Evolutionary conservation across 2,888 invertebrate genomes (phyloP), one percentile per base, ranked within the genome.

Genomic region (Coleophora deauratella): DNA sequence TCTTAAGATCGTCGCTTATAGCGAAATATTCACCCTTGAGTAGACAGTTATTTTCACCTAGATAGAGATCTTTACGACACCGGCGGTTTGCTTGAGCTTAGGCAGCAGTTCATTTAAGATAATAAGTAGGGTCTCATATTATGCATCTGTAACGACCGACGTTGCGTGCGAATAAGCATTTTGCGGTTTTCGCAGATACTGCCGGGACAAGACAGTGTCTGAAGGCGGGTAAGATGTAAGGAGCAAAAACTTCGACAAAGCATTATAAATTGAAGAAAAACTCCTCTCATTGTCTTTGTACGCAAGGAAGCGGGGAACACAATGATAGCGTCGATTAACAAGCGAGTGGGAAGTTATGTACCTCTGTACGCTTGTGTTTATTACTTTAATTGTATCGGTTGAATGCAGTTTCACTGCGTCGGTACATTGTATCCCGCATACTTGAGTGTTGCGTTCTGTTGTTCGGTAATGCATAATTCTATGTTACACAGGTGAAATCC

Each of bases 381-480:
- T 76, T 72, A 72, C 72, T 73, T 73, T 77, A 81, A 78, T 82
- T 78, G 76, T 78, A 76, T 73, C 75, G 72, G 63, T 65, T 71
- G 64, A 71, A 72, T 72, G 72, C 72, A 72, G 77, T 77, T 79
- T 74, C 75, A 73, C 73, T 72, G 64, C 61, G 61, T 57, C 54
- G 55, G 66, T 70, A 68, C 71, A 73, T 76, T 75, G 74, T 79
- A 72, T 63, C 51, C 62, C 53, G 65, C 74, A 77, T 75, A 65
- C 72, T 70, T 61, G 57, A 60, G 61, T 63, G 57, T 63, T 69
- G 66, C 64, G 65, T 66, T 68, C 65, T 59, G 65, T 65, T 67
- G 66, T 62, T 66, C 59, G 62, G 65, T 71, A 71, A 73, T 71
- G 66, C 69, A 74, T 78, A 75, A 77, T 78, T 73, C 68, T 64